Percentiles rank a stretch among this genome's conserved stretches.
phyloP scores from a whole-genome alignment of 2,888 invertebrate species.

The Nebria brevicollis region DNA sequence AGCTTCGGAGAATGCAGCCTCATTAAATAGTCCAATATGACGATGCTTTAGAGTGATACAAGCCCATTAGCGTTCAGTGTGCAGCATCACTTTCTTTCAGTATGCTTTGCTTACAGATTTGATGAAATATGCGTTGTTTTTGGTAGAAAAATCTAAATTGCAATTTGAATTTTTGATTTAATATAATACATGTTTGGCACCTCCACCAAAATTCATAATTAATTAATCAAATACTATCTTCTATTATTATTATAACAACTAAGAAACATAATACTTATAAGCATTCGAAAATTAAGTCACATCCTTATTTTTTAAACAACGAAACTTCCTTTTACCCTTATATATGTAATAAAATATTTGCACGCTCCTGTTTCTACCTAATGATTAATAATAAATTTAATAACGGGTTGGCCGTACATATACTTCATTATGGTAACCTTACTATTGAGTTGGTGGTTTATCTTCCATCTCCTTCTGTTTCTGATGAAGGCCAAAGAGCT shows the following conservation, averaged over 20 bases:
- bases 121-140: no score
- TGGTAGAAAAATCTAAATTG: no score
- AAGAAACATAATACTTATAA: no score
- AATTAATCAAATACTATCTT: no score
- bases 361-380: background rate
- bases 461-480: background rate
- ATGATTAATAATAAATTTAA: background rate
- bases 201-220: no score
- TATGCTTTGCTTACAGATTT: no score
- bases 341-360: background rate
- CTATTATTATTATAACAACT: no score
- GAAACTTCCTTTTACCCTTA: no score
- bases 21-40: slow-evolving; percentile 30
- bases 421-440: background rate
- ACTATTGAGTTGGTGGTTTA: background rate
- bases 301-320: background rate
- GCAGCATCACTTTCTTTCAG: background rate
- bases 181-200: no score
- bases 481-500: background rate
- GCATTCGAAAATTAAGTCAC: background rate
- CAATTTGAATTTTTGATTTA: no score
- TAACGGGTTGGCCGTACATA: background rate
- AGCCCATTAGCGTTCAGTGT: background rate
- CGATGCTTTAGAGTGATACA: background rate
- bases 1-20: slow-evolving; percentile 29